These are phyloP conservation scores for Himalopsyche phryganea DNA, from an alignment of 1,140 invertebrate genomes.

Conservation along the genomic window DNA sequence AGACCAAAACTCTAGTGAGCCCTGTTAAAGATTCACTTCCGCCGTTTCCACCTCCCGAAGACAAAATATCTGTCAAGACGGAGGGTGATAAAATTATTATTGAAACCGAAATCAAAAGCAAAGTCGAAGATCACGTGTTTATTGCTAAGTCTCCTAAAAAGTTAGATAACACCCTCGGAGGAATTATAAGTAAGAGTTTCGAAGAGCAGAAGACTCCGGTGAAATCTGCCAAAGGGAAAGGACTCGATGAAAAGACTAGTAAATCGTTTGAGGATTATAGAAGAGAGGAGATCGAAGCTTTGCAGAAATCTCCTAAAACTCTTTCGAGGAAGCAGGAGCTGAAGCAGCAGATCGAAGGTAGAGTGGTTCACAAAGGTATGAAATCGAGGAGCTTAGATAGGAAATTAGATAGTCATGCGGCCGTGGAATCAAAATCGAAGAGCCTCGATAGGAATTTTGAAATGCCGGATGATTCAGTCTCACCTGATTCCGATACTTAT, in stretches of 20 bases:
- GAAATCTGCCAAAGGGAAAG: conserved; percentile 57
- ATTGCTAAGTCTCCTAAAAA: conserved; percentile 68
- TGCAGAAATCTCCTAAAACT: conserved; percentile 58
- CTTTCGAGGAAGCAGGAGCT: conserved; percentile 59
- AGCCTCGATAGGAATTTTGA: conserved; percentile 56
- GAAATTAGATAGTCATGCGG: conserved; percentile 48
- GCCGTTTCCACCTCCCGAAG: conserved; percentile 64
- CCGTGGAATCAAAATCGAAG: conserved; percentile 58
- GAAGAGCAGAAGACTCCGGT: conserved; percentile 56
- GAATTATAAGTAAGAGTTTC: conserved; percentile 65
- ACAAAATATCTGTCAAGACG: conserved; percentile 61
- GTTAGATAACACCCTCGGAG: conserved; percentile 59
- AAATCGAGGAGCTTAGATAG: conserved; percentile 59
- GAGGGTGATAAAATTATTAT: conserved; percentile 63
- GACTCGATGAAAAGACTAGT: conserved; percentile 57
- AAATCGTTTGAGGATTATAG: conserved; percentile 59
- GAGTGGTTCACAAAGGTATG: conserved; percentile 55
- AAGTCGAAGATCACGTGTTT: conserved; percentile 62
- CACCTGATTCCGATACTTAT: conserved; percentile 40
- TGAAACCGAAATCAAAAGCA: conserved; percentile 60
- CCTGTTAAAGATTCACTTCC: conserved; percentile 64
- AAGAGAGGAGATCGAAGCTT: conserved; percentile 50
- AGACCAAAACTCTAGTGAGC: conserved; percentile 66
- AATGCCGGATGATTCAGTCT: conserved; percentile 38
- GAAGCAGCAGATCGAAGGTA: conserved; percentile 60